These are phyloP conservation scores for Heliconius charithonia DNA, from an alignment of 2,888 invertebrate species.

Conservation along the genomic window DNA sequence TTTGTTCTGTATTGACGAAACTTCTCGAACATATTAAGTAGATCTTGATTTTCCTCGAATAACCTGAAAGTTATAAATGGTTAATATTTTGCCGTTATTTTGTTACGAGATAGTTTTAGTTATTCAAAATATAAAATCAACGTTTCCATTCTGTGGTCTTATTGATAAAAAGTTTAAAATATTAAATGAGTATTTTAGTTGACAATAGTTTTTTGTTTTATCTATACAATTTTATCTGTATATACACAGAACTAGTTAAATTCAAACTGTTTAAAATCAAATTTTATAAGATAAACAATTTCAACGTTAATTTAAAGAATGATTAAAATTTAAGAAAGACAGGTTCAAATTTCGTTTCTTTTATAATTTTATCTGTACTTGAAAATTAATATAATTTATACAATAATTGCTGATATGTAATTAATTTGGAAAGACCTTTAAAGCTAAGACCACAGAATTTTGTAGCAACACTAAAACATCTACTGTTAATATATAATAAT, in stretches of 20 bases:
- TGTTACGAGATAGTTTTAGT: constrained; percentile 13
- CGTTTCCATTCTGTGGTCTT: neutral
- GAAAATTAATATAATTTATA: neutral
- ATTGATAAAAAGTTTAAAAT: neutral
- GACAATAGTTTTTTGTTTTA: too few relatives aligned
- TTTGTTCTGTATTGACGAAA: constrained; percentile 90
- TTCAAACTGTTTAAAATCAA: too few relatives aligned
- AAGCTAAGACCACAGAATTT: neutral
- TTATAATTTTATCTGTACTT: neutral
- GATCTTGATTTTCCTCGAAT: constrained; percentile 92
- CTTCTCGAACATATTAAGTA: constrained; percentile 91
- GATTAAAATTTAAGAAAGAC: too few relatives aligned
- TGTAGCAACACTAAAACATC: neutral
- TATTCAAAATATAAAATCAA: neutral
- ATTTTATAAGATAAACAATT: too few relatives aligned
- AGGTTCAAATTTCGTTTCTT: too few relatives aligned
- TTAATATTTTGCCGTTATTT: constrained; percentile 8
- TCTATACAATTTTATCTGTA: too few relatives aligned
- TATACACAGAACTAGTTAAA: too few relatives aligned
- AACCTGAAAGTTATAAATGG: constrained; percentile 83
- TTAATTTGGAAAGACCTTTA: neutral
- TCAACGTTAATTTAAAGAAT: too few relatives aligned
- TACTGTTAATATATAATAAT: neutral
- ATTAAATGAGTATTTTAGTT: too few relatives aligned
- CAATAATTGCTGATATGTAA: too few relatives aligned